Evolutionary conservation across 2,113 vertebrate species (phyloP), one percentile per base, ranked within the genome.

Genomic region (Elgaria multicarinata): DNA sequence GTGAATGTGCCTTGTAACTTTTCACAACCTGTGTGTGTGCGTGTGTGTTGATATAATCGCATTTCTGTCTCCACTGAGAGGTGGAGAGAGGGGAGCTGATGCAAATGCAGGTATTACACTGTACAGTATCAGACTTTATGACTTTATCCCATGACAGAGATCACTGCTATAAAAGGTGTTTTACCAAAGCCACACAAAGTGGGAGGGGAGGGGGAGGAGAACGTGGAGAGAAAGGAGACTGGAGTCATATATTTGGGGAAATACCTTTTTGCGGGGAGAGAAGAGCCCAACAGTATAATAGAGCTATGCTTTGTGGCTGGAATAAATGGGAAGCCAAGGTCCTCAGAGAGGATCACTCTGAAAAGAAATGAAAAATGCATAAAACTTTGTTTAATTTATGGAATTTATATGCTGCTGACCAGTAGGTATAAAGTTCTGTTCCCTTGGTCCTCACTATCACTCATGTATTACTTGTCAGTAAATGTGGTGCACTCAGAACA

Each of bases 351-450:
- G 93, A 95, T 94, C 90, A 66, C 94, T 95, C 93, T 90, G 95
- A 93, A 95, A 96, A 97, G 96, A 96, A 97, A 97, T 95, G 97
- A 97, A 96, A 96, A 97, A 95, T 94, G 94, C 96, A 96, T 97
- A 97, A 97, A 97, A 97, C 96, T 97, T 97, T 94, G 96, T 95
- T 96, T 97, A 97, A 97, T 97, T 98, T 97, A 96, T 97, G 96
- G 97, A 95, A 97, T 96, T 97, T 96, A 96, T 97, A 97, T 95
- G 97, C 97, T 97, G 96, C 97, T 98, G 97, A 97, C 97, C 97
- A 96, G 96, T 98, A 97, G 96, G 97, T 97, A 97, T 95, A 95
- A 97, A 97, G 97, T 97, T 96, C 95, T 93, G 92, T 95, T 98
- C 97, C 97, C 96, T 92, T 89, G 97, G 92, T 94, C 93, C 97